Conservation (phyloP, 2,888 invertebrate genomes). For the Tinea trinotella region DNA sequence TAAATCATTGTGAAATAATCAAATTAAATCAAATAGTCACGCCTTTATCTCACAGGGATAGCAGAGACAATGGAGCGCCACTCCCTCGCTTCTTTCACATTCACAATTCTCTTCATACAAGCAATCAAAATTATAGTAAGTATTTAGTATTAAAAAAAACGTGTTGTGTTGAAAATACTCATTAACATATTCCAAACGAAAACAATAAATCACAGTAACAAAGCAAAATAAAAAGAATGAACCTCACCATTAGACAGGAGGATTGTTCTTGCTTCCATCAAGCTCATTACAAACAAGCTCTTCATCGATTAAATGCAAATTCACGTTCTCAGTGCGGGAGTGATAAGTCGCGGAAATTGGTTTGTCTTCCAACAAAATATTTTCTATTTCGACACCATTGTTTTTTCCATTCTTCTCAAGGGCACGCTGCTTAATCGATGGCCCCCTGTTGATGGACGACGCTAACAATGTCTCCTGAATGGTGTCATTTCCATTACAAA, state of each 20-base stretch:
- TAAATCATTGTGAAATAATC: too few relatives aligned
- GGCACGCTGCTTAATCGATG: conserved; percentile 51
- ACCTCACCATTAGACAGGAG: conserved; percentile 45
- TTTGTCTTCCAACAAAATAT: conserved; percentile 65
- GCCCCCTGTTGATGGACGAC: conserved; percentile 69
- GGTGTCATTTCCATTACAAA: conserved; percentile 84
- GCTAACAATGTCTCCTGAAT: conserved; percentile 77
- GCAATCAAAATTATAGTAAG: too few relatives aligned
- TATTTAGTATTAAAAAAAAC: too few relatives aligned
- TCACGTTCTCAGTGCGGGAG: conserved; percentile 49
- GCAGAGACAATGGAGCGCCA: too few relatives aligned
- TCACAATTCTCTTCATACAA: too few relatives aligned
- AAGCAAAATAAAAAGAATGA: neutral
- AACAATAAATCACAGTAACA: neutral
- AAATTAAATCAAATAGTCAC: too few relatives aligned
- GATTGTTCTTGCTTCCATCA: conserved; percentile 36
- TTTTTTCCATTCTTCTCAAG: conserved; percentile 54
- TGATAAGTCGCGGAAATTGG: conserved; percentile 47
- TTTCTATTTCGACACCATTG: conserved; percentile 71
- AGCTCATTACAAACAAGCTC: conserved; percentile 51
- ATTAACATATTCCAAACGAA: neutral
- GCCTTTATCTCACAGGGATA: too few relatives aligned
- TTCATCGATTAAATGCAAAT: conserved; percentile 56
- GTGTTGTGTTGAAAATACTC: too few relatives aligned
- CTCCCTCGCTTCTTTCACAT: too few relatives aligned